Evolutionary conservation across 1,140 invertebrate species (phyloP).

Genomic region (Tribolium madens): DNA sequence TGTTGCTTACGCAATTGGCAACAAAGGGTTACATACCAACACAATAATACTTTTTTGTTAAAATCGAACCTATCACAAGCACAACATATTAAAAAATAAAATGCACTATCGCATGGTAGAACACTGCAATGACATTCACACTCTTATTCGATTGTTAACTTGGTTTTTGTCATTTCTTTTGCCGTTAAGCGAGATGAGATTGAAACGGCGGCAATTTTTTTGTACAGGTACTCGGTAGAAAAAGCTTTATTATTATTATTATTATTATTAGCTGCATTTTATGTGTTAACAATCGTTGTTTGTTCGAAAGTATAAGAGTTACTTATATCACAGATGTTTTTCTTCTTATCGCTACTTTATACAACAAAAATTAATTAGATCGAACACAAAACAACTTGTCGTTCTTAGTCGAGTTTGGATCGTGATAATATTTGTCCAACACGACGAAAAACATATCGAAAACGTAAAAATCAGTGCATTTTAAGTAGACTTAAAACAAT

Average conservation of each 20-base stretch:
- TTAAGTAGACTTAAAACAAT: constrained; percentile 19
- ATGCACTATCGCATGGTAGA: constrained; percentile 39
- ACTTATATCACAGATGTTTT: constrained; percentile 61
- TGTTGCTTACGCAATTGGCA: constrained; percentile 5
- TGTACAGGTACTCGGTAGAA: constrained; percentile 54
- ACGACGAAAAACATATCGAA: background rate
- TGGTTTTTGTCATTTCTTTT: constrained; percentile 34
- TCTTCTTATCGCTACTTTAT: constrained; percentile 58
- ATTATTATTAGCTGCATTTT: constrained; percentile 33
- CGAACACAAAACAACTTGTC: constrained; percentile 13
- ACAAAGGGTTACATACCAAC: constrained; percentile 25
- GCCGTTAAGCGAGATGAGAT: constrained; percentile 4
- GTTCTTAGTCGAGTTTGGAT: constrained; percentile 30
- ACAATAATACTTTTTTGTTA: constrained; percentile 41
- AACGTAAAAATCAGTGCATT: constrained; percentile 5
- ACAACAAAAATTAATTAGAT: constrained; percentile 23
- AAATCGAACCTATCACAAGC: constrained; percentile 35
- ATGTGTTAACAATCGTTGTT: constrained; percentile 58
- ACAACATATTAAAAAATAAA: constrained; percentile 44
- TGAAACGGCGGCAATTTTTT: constrained; percentile 9
- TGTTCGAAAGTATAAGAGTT: constrained; percentile 54
- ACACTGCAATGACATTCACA: constrained; percentile 38
- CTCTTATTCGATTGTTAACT: constrained; percentile 45
- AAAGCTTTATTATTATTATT: constrained; percentile 2
- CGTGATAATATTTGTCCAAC: constrained; percentile 2